Evolutionary conservation across 2,797 vertebrate genomes (phyloP), one percentile per base, ranked within the genome.

Genomic region (Urocyon cinereoargenteus): DNA sequence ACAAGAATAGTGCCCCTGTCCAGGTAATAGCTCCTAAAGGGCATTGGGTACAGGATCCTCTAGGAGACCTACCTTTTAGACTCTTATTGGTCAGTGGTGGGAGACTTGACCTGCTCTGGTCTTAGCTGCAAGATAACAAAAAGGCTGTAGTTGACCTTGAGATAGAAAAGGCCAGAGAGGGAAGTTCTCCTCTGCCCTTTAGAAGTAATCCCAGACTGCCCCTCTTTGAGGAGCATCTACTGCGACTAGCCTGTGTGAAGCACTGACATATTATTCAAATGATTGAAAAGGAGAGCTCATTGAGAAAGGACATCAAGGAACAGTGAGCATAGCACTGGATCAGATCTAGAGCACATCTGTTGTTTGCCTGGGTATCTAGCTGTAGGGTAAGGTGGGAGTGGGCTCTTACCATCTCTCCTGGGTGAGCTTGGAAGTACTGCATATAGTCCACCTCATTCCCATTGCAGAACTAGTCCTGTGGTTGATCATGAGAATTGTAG

Each of bases 1-100:
- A 99, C 92, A 99, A 99, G 96, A 99, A 99, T 98, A 99, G 92
- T 14, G 99, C 99, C 84, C 99, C 99, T 31, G 98, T 99, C 31
- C 99, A 99, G 99, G 99, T 99, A 92, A 98, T 95, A 34, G 14
- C 24, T 77, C n/a, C 51, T 55, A 51, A 68, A 75, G 57, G 92
- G 59, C 73, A 18, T 28, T 55, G 18, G 31, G 7, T 73, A 34
- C 11, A 16, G 26, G 55, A 40, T 53, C 62, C 22, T 92, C 21
- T 77, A 24, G 53, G 59, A 86, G 16, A 57, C 55, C 64, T 87
- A 22, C 45, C 28, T 83, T 88, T 57, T 62, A 91, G 73, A 73
- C 87, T 91, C 59, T 85, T 75, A 3, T 5, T 95, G 75, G 68
- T 79, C 34, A n/a, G 13, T 92, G 70, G 5, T n/a, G 26, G 55